Conservation (phyloP, 2,888 invertebrate genomes). For the Lacanobia oleracea region DNA sequence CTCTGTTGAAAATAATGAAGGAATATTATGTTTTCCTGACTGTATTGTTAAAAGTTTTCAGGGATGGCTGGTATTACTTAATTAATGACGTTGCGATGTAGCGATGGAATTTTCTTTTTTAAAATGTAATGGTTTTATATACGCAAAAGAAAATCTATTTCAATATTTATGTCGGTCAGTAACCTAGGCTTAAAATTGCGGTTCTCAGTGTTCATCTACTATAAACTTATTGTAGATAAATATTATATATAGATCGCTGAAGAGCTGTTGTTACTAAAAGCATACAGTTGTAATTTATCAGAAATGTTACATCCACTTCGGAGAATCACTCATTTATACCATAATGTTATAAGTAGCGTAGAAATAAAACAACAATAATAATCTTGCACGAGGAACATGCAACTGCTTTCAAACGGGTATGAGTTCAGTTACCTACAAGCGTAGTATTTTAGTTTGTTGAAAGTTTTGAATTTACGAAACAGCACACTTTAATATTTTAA, state of each 20-base stretch:
- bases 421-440: too few relatives aligned
- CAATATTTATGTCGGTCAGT: background rate
- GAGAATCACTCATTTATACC: background rate
- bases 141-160: background rate
- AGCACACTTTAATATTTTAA: too few relatives aligned
- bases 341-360: background rate
- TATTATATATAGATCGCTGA: background rate
- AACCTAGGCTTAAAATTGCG: background rate
- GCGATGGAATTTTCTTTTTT: background rate
- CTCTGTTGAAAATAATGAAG: constrained; percentile 36
- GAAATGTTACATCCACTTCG: background rate
- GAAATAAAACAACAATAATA: background rate
- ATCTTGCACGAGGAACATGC: constrained; percentile 21
- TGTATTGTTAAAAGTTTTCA: constrained; percentile 28
- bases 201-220: background rate
- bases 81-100: constrained; percentile 1
- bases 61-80: constrained; percentile 16
- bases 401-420: constrained; percentile 21
- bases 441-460: too few relatives aligned
- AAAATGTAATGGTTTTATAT: background rate
- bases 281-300: background rate
- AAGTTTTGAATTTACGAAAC: too few relatives aligned
- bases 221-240: background rate
- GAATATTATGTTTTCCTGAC: constrained; percentile 31
- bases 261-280: background rate